phyloP scores from a whole-genome alignment of 2,797 vertebrate genomes.

The Mus caroli region DNA sequence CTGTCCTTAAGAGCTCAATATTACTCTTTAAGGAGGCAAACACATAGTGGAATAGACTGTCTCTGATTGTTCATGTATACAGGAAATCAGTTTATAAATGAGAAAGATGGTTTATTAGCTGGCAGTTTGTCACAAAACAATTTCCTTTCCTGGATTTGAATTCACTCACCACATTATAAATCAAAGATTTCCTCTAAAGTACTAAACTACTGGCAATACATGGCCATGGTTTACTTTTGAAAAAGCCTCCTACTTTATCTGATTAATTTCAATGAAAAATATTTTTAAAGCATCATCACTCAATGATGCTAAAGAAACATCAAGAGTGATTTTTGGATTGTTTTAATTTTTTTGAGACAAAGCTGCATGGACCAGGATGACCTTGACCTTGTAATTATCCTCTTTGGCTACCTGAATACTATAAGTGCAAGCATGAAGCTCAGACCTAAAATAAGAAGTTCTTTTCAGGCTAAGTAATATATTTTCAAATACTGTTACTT shows the following conservation, averaged over 20 bases:
- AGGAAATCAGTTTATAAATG: conserved; percentile 23
- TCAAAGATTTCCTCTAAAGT: conserved; percentile 37
- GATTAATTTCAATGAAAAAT: background rate
- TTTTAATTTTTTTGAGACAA: background rate
- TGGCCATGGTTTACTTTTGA: background rate
- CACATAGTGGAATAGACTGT: background rate
- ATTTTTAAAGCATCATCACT: conserved; percentile 30
- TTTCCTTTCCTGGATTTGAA: conserved; percentile 46
- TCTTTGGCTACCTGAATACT: background rate
- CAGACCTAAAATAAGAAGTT: background rate
- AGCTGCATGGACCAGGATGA: background rate
- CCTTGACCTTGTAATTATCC: background rate
- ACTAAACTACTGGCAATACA: conserved; percentile 12
- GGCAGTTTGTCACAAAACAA: background rate
- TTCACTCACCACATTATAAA: conserved; percentile 28
- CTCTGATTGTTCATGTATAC: conserved; percentile 36
- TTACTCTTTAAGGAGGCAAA: background rate
- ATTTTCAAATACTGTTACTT: conserved; percentile 1
- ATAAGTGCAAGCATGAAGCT: background rate
- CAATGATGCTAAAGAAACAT: conserved; percentile 7
- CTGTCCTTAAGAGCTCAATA: background rate
- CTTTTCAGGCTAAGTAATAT: background rate
- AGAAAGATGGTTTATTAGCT: conserved; percentile 25
- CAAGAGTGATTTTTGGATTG: background rate
- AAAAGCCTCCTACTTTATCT: background rate